A percentile compares a stretch with the other conserved stretches of the same genome.
Conservation (phyloP, 2,113 vertebrate species). For the Danionella cerebrum region DNA sequence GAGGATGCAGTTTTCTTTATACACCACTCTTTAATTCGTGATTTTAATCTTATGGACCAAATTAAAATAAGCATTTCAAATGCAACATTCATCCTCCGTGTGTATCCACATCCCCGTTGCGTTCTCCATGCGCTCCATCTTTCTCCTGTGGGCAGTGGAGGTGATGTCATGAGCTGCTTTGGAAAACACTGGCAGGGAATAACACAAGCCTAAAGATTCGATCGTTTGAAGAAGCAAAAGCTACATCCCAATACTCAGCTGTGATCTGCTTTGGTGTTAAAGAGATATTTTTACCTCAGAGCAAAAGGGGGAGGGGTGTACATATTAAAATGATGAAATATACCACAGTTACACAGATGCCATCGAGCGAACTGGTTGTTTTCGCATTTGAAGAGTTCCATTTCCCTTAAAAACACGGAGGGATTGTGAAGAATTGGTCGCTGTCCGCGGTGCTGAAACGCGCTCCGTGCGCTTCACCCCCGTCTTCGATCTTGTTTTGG, state of each 20-base stretch:
- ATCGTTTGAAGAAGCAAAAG: not conserved
- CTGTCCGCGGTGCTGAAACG: constrained; percentile 65
- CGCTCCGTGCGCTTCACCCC: too few species aligned
- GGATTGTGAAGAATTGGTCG: not conserved
- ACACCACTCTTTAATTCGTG: not conserved
- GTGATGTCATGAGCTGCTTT: constrained; percentile 29
- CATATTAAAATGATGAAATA: constrained; percentile 66
- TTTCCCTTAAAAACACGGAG: constrained; percentile 12
- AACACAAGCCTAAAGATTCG: constrained; percentile 3
- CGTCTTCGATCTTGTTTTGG: too few species aligned
- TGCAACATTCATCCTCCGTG: not conserved
- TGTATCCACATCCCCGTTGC: not conserved
- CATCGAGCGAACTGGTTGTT: constrained; percentile 32
- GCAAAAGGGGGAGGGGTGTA: constrained; percentile 36
- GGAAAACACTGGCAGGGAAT: constrained; percentile 30
- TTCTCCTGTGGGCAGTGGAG: constrained; percentile 21
- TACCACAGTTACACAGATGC: constrained; percentile 54
- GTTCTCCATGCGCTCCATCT: constrained; percentile 25
- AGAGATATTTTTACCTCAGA: constrained; percentile 46
- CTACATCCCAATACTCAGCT: too few species aligned
- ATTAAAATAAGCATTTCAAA: not conserved
- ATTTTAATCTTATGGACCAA: too few species aligned
- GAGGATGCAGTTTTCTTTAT: not conserved
- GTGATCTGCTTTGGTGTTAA: not conserved
- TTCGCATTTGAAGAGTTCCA: constrained; percentile 14